A percentile compares a stretch with the other conserved stretches of the same genome.
Evolutionary conservation across 2,888 invertebrate species (phyloP).

Genomic region (Ctenicera cuprea): DNA sequence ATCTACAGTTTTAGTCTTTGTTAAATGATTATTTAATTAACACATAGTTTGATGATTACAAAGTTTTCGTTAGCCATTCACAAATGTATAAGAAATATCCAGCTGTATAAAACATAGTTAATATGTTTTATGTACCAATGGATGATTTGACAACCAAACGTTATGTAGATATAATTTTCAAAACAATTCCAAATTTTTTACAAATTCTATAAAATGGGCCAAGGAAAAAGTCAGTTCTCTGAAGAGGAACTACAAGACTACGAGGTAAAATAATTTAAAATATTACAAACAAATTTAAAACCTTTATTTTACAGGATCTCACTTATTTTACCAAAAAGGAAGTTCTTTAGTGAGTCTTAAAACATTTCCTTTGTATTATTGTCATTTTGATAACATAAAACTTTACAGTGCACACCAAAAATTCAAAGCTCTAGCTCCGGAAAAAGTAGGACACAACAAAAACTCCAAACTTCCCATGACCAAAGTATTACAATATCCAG

Average conservation of each 20-base stretch:
- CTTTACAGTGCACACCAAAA: slow-evolving; percentile 87
- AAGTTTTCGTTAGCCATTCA: too few relatives aligned
- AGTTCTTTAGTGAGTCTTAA: slow-evolving; percentile 87
- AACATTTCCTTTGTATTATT: not conserved
- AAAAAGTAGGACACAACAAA: slow-evolving; percentile 91
- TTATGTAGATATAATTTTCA: not conserved
- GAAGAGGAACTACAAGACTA: slow-evolving; percentile 94
- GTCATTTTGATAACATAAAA: slow-evolving; percentile 9
- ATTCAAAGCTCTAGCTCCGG: slow-evolving; percentile 92
- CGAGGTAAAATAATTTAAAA: slow-evolving; percentile 76
- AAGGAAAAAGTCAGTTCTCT: slow-evolving; percentile 88
- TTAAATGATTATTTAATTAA: too few relatives aligned
- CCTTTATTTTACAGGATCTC: slow-evolving; percentile 81
- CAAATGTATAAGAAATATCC: too few relatives aligned
- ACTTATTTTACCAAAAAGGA: slow-evolving; percentile 96
- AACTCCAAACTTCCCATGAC: slow-evolving; percentile 90
- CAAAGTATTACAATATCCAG: slow-evolving; percentile 90
- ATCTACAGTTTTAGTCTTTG: too few relatives aligned
- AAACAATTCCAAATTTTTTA: not conserved
- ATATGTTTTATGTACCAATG: too few relatives aligned
- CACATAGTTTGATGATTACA: too few relatives aligned
- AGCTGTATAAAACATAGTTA: too few relatives aligned
- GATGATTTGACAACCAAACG: too few relatives aligned
- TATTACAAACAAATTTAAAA: slow-evolving; percentile 28
- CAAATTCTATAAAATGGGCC: slow-evolving; percentile 78